Evolutionary conservation across 2,797 vertebrate species (phyloP).

Genomic region (Myiotriccus ornatus): DNA sequence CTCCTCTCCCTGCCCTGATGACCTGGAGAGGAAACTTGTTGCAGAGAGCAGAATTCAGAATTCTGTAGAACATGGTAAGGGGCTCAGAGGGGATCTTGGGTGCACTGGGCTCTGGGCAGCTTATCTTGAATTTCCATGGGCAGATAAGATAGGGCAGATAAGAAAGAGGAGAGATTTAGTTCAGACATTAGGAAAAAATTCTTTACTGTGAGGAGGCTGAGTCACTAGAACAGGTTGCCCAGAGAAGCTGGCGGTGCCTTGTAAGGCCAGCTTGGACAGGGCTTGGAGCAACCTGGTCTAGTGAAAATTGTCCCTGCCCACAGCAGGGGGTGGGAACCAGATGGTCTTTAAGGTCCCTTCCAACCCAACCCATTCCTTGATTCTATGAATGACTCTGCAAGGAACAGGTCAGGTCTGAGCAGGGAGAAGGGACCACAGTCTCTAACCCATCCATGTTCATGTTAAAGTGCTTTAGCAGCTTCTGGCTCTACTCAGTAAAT

Average conservation of each 20-base stretch:
- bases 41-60: background rate
- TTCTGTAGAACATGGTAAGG: background rate
- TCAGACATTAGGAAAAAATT: background rate
- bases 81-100: background rate
- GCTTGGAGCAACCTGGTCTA: background rate
- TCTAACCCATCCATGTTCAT: fast-evolving
- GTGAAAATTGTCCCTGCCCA: background rate
- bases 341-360: background rate
- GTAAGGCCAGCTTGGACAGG: fast-evolving
- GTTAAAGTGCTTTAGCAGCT: background rate
- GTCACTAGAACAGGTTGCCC: background rate
- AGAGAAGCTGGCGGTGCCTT: background rate
- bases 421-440: background rate
- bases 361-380: background rate
- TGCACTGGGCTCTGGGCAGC: background rate
- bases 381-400: background rate
- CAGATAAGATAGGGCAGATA: background rate
- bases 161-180: background rate
- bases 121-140: background rate
- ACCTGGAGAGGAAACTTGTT: background rate
- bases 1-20: background rate
- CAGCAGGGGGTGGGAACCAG: background rate
- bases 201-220: background rate
- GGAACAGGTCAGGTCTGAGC: background rate
- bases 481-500: background rate